Evolutionary conservation across 2,888 invertebrate genomes (phyloP).

Genomic region (Morpho deidamia): DNA sequence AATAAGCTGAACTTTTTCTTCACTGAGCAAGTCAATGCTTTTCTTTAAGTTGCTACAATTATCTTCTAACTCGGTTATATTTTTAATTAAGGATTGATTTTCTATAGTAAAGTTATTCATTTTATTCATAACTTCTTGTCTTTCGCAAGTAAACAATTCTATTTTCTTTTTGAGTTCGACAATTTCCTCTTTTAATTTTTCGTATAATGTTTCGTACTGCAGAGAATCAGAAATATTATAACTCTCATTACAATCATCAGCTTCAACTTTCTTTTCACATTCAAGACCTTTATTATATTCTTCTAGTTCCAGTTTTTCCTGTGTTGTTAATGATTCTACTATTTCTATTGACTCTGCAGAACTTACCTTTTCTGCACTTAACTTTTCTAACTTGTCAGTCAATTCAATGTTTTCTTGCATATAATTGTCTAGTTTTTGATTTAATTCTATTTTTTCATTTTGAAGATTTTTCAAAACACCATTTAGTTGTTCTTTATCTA

Average conservation of each 20-base stretch:
- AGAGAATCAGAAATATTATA: slow-evolving; percentile 44
- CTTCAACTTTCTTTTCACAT: slow-evolving; percentile 32
- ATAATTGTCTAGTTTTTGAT: slow-evolving; percentile 81
- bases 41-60: slow-evolving; percentile 69
- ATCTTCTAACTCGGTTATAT: slow-evolving; percentile 69
- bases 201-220: slow-evolving; percentile 63
- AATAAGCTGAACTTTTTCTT: slow-evolving; percentile 60
- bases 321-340: slow-evolving; percentile 83
- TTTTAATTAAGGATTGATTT: slow-evolving; percentile 74
- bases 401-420: slow-evolving; percentile 86
- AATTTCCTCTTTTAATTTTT: slow-evolving; percentile 80
- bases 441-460: slow-evolving; percentile 79
- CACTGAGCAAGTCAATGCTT: slow-evolving; percentile 59
- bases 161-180: slow-evolving; percentile 82
- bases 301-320: slow-evolving; percentile 84
- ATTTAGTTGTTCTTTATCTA: slow-evolving; percentile 74
- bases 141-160: slow-evolving; percentile 82
- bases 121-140: slow-evolving; percentile 83
- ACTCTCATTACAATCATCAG: slow-evolving; percentile 30
- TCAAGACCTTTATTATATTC: slow-evolving; percentile 79
- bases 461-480: slow-evolving; percentile 76
- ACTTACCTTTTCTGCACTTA: slow-evolving; percentile 84
- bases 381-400: slow-evolving; percentile 84
- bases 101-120: slow-evolving; percentile 80
- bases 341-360: slow-evolving; percentile 88